Percentiles rank a stretch among this genome's conserved stretches.
Evolutionary conservation across 2,888 invertebrate species (phyloP).

Genomic region (Hypsopygia costalis): DNA sequence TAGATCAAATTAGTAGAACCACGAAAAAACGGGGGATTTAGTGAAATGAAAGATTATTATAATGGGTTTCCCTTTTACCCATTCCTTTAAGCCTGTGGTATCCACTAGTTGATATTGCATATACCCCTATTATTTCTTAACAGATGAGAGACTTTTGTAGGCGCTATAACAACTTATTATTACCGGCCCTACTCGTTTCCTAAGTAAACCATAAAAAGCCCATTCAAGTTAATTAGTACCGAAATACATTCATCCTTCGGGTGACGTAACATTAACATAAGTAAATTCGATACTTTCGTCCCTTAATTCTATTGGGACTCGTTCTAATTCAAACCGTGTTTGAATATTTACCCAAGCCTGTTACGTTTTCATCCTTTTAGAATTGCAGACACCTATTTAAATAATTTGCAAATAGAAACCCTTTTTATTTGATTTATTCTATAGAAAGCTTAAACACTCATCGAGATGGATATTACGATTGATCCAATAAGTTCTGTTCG

Average conservation of each 20-base stretch:
- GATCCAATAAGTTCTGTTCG: slow-evolving; percentile 35
- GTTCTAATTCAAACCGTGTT: slow-evolving; percentile 50
- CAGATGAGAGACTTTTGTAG: too few species aligned
- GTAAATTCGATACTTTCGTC: slow-evolving; percentile 59
- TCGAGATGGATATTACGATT: slow-evolving; percentile 32
- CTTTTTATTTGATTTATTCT: slow-evolving; percentile 32
- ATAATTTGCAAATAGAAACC: slow-evolving; percentile 51
- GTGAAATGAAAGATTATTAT: too few species aligned
- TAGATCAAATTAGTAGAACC: too few species aligned
- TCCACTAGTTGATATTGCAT: too few species aligned
- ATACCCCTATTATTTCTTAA: too few species aligned
- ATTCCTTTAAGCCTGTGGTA: too few species aligned
- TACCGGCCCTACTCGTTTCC: neutral
- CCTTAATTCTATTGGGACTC: slow-evolving; percentile 44
- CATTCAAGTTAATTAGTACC: slow-evolving; percentile 45
- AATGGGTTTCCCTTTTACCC: neutral
- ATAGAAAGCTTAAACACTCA: slow-evolving; percentile 38
- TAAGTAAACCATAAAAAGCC: slow-evolving; percentile 16
- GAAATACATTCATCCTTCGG: slow-evolving; percentile 54
- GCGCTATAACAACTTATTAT: too few species aligned
- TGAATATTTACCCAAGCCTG: slow-evolving; percentile 47
- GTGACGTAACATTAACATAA: slow-evolving; percentile 69
- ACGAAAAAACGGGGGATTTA: too few species aligned
- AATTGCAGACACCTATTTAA: slow-evolving; percentile 44
- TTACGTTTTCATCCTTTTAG: slow-evolving; percentile 48